Conservation (phyloP, 1,140 invertebrate genomes). For the Dendroctonus valens region DNA sequence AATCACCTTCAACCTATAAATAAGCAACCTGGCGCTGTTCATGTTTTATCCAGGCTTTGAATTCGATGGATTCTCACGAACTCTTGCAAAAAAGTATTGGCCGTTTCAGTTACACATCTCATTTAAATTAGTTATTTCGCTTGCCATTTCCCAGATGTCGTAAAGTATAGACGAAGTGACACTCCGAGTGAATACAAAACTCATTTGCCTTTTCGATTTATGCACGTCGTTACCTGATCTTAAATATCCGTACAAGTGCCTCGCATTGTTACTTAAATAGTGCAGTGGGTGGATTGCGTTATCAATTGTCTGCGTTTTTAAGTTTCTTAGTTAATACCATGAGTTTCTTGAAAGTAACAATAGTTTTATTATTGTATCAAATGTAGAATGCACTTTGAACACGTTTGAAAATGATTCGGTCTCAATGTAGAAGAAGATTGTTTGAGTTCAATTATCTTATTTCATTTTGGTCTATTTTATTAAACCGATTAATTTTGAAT, state of each 20-base stretch:
- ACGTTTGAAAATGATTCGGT: too few species aligned
- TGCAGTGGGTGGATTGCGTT: too few species aligned
- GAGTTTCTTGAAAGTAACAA: too few species aligned
- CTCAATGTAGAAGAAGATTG: too few species aligned
- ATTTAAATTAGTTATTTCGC: conserved; percentile 32
- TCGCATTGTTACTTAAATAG: too few species aligned
- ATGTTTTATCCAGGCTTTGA: conserved; percentile 23
- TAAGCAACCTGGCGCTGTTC: conserved; percentile 13
- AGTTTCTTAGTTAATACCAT: too few species aligned
- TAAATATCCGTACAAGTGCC: conserved; percentile 1
- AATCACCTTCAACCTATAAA: conserved; percentile 23
- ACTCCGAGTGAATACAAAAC: conserved; percentile 23
- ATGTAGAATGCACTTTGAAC: too few species aligned
- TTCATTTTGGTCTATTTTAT: too few species aligned
- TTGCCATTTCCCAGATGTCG: conserved; percentile 23
- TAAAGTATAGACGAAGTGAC: conserved; percentile 19
- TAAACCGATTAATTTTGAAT: too few species aligned
- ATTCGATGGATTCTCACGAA: conserved; percentile 24
- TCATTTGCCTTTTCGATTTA: conserved; percentile 27
- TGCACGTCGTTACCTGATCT: conserved; percentile 11
- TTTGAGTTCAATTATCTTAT: too few species aligned
- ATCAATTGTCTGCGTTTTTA: too few species aligned
- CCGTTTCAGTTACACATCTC: conserved; percentile 22
- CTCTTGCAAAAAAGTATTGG: conserved; percentile 6
- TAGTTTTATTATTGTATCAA: too few species aligned